phyloP scores from a whole-genome alignment of 2,113 vertebrate genomes.

The Procapra przewalskii region DNA sequence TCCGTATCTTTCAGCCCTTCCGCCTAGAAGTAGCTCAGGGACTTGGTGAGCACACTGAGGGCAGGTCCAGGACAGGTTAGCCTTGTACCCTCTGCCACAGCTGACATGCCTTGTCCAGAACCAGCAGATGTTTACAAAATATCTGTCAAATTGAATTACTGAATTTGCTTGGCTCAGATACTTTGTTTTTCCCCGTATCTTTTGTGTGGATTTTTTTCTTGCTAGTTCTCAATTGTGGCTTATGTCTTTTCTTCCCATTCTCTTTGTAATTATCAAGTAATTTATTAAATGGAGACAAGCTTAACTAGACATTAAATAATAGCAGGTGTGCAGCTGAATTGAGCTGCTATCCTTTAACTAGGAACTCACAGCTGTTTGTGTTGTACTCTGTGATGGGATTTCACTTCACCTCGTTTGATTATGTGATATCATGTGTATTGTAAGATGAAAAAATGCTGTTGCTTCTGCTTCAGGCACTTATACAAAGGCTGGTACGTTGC shows the following conservation, averaged over 20 bases:
- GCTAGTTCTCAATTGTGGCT: constrained; percentile 2
- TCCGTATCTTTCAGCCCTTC: neutral
- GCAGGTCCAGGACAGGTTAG: neutral
- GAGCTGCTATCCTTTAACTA: constrained; percentile 33
- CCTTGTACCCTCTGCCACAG: neutral
- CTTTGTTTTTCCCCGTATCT: neutral
- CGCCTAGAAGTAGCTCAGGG: neutral
- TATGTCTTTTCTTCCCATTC: constrained; percentile 20
- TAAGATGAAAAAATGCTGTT: neutral
- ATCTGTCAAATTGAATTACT: constrained; percentile 16
- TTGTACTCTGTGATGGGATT: constrained; percentile 46
- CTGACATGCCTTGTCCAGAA: neutral
- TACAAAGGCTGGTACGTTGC: constrained; percentile 4
- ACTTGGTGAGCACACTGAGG: neutral
- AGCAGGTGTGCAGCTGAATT: constrained; percentile 39
- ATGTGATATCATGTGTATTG: neutral
- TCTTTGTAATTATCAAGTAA: neutral
- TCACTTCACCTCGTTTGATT: constrained; percentile 1
- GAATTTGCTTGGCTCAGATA: neutral
- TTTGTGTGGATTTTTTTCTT: neutral
- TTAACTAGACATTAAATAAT: constrained; percentile 48
- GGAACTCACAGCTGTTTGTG: constrained; percentile 38
- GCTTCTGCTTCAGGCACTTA: neutral
- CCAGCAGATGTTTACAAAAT: neutral
- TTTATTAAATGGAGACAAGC: constrained; percentile 26